Base-by-base conservation (phyloP, 2,888 invertebrate species). In the Leptothorax acervorum region DNA sequence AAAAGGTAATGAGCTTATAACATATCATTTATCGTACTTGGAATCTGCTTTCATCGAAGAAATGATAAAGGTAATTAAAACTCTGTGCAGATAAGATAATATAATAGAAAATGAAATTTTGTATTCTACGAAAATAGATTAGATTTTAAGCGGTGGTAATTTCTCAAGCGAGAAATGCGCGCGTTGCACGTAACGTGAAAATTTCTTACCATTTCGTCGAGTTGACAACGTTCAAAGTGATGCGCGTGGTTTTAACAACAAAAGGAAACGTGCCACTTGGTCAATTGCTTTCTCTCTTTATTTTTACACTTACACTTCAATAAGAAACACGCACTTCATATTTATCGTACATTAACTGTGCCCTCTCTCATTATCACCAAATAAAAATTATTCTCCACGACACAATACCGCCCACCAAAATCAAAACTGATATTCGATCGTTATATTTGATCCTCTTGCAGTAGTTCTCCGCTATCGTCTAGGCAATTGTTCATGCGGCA, bases 151-250 rank as follows among this genome's bases (percentile, higher is more conserved):
- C 3, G 4, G 8, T 0, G 3, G 1, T 18, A 31, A 5, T 28
- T 65, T 35, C 3, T 28, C 28, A 42, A 6, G 9, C 5, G 5
- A 23, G 6, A 68, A 71, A 48, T 18, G n/a, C 3, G 11, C 39
- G 11, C 15, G 1, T 45, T 3, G n/a, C 4, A 42, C 6, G 15
- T 4, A 28, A 74, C 15, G 15, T 68, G 48, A 51, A 18, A 23
- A 42, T 71, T 18, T 75, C 75, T 83, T 83, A 83, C 83, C 83
- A 83, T 83, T 78, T 78, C 11, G 18, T 42, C 39, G 66, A 48
- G 11, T 57, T 28, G 60, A 60, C 1, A 2, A 35, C 2, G 23
- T 48, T 78, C 31, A 57, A 55, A 28, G 3, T 31, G 18, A 78
- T 1, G 15, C 23, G 8, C 18, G 48, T 39, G 18, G 23, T 48